Percentiles rank a stretch among this genome's conserved stretches.
Conservation (phyloP, 1,140 invertebrate species). For the Chymomyza costata region DNA sequence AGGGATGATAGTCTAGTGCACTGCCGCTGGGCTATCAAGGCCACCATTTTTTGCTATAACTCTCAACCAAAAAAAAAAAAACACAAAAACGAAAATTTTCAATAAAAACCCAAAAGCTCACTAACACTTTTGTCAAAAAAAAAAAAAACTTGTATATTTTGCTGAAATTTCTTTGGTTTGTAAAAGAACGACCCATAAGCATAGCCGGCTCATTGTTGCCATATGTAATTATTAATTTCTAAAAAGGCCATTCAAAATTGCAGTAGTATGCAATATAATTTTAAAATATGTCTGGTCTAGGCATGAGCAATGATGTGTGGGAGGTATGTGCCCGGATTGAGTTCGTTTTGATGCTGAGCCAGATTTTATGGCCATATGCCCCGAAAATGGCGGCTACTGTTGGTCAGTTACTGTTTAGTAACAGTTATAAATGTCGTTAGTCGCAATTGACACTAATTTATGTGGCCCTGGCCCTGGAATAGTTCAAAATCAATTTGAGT, state of each 20-base stretch:
- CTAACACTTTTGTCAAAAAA: too few species aligned
- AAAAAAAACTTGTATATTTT: too few species aligned
- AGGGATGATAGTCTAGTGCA: too few species aligned
- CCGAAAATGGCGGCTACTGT: slow-evolving; percentile 9
- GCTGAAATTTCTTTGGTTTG: too few species aligned
- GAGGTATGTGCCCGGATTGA: too few species aligned
- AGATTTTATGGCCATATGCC: slow-evolving; percentile 26
- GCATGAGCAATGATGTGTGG: background rate
- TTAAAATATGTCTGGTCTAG: slow-evolving; percentile 44
- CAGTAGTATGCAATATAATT: too few species aligned
- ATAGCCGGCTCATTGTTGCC: slow-evolving; percentile 39
- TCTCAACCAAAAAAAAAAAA: too few species aligned
- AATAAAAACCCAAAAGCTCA: background rate
- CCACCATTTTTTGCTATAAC: too few species aligned
- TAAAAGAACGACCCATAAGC: too few species aligned
- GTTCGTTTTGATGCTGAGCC: too few species aligned
- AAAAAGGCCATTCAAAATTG: slow-evolving; percentile 71
- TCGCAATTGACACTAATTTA: slow-evolving; percentile 46
- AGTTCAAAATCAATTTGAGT: slow-evolving; percentile 37
- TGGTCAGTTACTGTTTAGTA: slow-evolving; percentile 38
- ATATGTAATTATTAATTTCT: slow-evolving; percentile 69
- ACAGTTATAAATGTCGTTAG: slow-evolving; percentile 60
- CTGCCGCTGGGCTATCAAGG: too few species aligned
- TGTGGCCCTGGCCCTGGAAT: slow-evolving; percentile 13
- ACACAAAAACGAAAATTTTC: too few species aligned